Conservation (phyloP, 2,888 invertebrate genomes). For the Cylindroiulus punctatus region DNA sequence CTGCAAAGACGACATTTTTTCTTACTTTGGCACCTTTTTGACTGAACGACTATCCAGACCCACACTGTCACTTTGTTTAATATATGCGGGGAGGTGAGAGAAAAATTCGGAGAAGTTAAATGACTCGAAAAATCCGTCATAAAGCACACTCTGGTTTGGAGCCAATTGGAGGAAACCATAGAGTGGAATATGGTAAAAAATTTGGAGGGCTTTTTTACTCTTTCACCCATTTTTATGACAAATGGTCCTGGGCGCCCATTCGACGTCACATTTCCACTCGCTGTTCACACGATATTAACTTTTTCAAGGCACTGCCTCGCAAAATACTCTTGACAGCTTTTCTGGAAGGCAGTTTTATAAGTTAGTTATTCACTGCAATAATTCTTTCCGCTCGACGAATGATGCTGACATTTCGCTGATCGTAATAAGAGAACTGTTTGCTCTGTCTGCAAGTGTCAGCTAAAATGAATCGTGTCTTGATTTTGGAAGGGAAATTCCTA, state of each 20-base stretch:
- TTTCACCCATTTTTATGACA: background rate
- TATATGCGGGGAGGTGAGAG: slow-evolving; percentile 6
- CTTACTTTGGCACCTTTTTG: background rate
- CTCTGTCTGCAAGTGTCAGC: background rate
- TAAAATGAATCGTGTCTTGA: background rate
- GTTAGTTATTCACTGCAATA: slow-evolving; percentile 22
- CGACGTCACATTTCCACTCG: slow-evolving; percentile 3
- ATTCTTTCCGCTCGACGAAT: background rate
- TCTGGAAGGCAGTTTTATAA: background rate
- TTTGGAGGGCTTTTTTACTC: background rate
- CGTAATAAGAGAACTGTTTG: background rate
- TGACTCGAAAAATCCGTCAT: slow-evolving; percentile 26
- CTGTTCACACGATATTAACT: slow-evolving; percentile 31
- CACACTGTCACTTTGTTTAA: background rate
- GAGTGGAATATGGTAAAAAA: background rate
- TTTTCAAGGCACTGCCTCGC: background rate
- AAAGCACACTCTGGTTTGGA: background rate
- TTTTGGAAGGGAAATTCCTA: background rate
- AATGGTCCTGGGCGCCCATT: slow-evolving; percentile 1
- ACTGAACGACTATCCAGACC: background rate
- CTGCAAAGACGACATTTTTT: background rate
- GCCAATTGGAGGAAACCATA: background rate
- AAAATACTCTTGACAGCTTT: slow-evolving; percentile 5
- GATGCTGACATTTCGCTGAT: slow-evolving; percentile 22
- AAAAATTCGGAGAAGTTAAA: slow-evolving; percentile 11